Conservation (phyloP, 2,113 vertebrate genomes). For the Corythoichthys haematopterus region DNA sequence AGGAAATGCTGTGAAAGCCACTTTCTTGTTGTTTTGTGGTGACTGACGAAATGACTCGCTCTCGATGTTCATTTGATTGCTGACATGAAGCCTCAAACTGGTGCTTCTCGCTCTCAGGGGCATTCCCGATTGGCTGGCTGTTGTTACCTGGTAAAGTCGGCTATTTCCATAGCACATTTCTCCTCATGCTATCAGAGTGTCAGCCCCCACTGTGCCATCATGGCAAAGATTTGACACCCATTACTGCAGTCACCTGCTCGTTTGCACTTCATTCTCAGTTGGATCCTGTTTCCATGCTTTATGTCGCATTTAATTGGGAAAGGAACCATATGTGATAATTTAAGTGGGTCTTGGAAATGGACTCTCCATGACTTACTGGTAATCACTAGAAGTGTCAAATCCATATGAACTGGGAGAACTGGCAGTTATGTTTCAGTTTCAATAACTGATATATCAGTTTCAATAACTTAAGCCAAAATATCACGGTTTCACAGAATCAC, state of each 20-base stretch:
- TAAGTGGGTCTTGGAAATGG: not conserved
- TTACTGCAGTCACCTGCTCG: slow-evolving; percentile 29
- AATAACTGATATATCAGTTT: too few species aligned
- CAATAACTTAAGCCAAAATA: too few species aligned
- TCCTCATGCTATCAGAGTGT: slow-evolving; percentile 24
- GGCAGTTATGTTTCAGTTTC: too few species aligned
- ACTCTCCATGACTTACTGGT: not conserved
- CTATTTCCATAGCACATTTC: slow-evolving; percentile 42
- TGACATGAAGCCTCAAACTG: slow-evolving; percentile 4
- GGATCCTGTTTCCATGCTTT: slow-evolving; percentile 18
- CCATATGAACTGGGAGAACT: not conserved
- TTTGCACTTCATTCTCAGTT: slow-evolving; percentile 35
- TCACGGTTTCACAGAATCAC: too few species aligned
- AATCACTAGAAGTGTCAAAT: not conserved
- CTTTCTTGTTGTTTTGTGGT: not conserved
- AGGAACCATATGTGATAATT: not conserved
- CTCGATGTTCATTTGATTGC: not conserved
- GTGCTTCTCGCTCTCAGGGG: slow-evolving; percentile 28
- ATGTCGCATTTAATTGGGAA: not conserved
- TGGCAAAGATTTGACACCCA: slow-evolving; percentile 15
- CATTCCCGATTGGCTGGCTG: slow-evolving; percentile 59
- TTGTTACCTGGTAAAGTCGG: slow-evolving; percentile 44
- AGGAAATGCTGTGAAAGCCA: not conserved
- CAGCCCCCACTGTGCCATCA: slow-evolving; percentile 23
- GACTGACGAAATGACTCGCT: not conserved